A percentile compares a stretch with the other conserved stretches of the same genome.
These are phyloP conservation scores for Coptotermes formosanus DNA, from an alignment of 1,140 invertebrate genomes.

Conservation along the genomic window DNA sequence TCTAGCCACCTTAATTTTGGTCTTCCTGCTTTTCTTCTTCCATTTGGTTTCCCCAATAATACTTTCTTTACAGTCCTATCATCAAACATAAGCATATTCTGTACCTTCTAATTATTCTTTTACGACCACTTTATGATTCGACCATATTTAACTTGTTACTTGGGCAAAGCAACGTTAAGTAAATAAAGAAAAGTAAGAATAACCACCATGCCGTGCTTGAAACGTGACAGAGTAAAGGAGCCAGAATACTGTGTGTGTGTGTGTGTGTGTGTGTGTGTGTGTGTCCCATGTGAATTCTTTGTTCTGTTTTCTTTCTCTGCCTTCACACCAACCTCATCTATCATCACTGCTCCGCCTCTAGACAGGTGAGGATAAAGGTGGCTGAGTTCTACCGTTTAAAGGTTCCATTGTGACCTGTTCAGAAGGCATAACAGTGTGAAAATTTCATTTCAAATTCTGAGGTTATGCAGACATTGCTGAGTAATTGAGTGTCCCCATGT, in stretches of 20 bases:
- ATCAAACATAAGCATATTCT: too few relatives aligned
- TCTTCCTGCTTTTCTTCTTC: too few relatives aligned
- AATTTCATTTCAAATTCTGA: background rate
- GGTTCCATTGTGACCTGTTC: background rate
- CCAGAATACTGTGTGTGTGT: background rate
- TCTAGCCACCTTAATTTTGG: too few relatives aligned
- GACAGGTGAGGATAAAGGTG: slow-evolving; percentile 4
- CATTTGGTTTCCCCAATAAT: too few relatives aligned
- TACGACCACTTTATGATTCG: too few relatives aligned
- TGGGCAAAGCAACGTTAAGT: too few relatives aligned
- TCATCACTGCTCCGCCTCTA: background rate
- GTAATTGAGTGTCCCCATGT: background rate
- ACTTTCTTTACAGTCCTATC: too few relatives aligned
- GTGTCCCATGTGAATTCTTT: background rate
- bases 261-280: background rate
- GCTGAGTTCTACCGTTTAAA: background rate
- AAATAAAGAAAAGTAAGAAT: too few relatives aligned
- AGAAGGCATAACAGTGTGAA: background rate
- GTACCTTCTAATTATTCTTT: too few relatives aligned
- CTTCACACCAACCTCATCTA: background rate
- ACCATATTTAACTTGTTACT: too few relatives aligned
- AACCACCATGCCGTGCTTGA: too few relatives aligned
- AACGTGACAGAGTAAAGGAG: background rate
- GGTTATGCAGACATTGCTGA: background rate
- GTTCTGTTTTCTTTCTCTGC: background rate